Evolutionary conservation across 2,797 vertebrate species (phyloP), one percentile per base, ranked within the genome.

Genomic region (Tamandua tetradactyla): DNA sequence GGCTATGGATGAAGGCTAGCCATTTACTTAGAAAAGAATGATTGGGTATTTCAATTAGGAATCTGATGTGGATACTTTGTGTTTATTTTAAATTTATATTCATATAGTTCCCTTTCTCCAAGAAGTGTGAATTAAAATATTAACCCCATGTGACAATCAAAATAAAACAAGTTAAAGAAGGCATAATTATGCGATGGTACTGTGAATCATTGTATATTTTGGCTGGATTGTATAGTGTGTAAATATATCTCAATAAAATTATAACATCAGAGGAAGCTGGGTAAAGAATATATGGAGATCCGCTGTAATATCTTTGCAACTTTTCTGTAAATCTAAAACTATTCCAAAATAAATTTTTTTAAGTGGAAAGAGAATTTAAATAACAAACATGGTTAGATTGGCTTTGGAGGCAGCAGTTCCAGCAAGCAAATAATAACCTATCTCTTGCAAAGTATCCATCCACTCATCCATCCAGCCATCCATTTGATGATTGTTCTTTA

Each of bases 111-210:
- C 15, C 84, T 95, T 78, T 61, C 59, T 71, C 61, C 32, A 89
- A 14, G 82, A 94, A 91, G 32, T 18, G 3, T 89, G n/a, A 93
- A 80, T 78, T 75, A 81, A 93, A 95, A 89, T 78, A 66, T 40
- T 40, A 18, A 84, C n/a, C 69, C 49, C 1, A 25, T 62, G 10
- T 74, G 80, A 88, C 25, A 66, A 87, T 44, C 86, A 75, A 6
- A 32, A 55, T 22, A 69, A 1, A 87, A 11, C 5, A 93, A 57
- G 59, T 18, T 13, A 47, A n/a, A n/a, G n/a, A n/a, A n/a, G n/a
- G n/a, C n/a, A n/a, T n/a, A n/a, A n/a, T n/a, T n/a, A n/a, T n/a
- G n/a, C n/a, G n/a, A n/a, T n/a, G n/a, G n/a, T n/a, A n/a, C n/a
- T n/a, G n/a, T n/a, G n/a, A n/a, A n/a, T n/a, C n/a, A n/a, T n/a